Evolutionary conservation across 2,113 vertebrate species (phyloP), one percentile per base, ranked within the genome.

Genomic region (Poeciliopsis turrubarensis): DNA sequence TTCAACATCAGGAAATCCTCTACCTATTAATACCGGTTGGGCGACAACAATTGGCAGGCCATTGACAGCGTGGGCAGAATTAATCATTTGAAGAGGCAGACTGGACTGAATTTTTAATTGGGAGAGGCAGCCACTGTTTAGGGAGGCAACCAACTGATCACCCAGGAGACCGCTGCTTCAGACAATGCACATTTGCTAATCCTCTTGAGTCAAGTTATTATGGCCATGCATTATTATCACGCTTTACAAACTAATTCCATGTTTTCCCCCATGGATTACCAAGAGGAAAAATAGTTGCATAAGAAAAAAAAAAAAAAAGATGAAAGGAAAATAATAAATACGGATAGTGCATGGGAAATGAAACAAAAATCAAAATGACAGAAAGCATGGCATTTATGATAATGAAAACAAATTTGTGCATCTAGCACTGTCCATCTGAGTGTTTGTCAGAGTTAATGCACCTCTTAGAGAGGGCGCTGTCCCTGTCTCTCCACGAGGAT

Each of bases 161-260:
- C 91, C 92, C 87, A 74, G 79, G 93, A 91, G 91, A 91, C 89
- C 69, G 79, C 86, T 78, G 89, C 91, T 91, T 93, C 90, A 93
- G 88, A 94, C 93, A 94, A 94, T 92, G 87, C 92, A 91, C 90
- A 89, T 89, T 92, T 89, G 83, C 92, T 94, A 94, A 95, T 94
- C 94, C 94, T 93, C 94, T 90, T 87, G 92, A 92, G 91, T 93
- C 91, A 87, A 92, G 91, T 93, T 92, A 92, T 94, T 92, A 94
- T 91, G 89, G 92, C 91, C 91, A 87, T 90, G 91, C 91, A 92
- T 95, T 94, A 94, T 93, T 93, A 94, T 93, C 91, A 85, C 79
- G 91, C 92, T 92, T 94, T 92, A 93, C 90, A 91, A 94, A 94
- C 93, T 94, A 93, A 94, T 94, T 92, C 92, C 89, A 65, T 94